These are phyloP conservation scores for Matsumyia berberina DNA, from an alignment of 2,888 invertebrate genomes.

Conservation along the genomic window DNA sequence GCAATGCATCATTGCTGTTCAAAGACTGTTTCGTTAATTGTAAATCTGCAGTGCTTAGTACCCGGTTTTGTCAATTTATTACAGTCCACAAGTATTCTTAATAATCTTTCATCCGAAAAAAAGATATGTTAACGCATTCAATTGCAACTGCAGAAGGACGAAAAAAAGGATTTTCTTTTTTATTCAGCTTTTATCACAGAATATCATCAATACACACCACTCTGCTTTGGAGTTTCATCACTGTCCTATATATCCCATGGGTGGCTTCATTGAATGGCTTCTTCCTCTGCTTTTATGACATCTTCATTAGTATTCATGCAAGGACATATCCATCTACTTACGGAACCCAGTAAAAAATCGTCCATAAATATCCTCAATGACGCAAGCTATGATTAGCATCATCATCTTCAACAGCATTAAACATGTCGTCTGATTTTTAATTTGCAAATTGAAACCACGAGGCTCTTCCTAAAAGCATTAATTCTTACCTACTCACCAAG, in stretches of 20 bases:
- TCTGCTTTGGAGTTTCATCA: too few relatives aligned
- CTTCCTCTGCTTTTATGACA: neutral
- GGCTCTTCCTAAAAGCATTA: slow-evolving; percentile 40
- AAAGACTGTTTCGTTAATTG: too few relatives aligned
- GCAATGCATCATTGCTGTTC: too few relatives aligned
- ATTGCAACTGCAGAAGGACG: too few relatives aligned
- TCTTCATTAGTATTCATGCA: slow-evolving; percentile 54
- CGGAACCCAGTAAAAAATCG: slow-evolving; percentile 18
- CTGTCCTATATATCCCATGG: neutral
- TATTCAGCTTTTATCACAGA: too few relatives aligned
- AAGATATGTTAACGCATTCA: too few relatives aligned
- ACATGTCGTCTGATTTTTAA: slow-evolving; percentile 67
- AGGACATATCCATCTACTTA: slow-evolving; percentile 34
- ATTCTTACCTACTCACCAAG: slow-evolving; percentile 13
- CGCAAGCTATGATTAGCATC: slow-evolving; percentile 68
- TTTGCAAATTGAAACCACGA: slow-evolving; percentile 69
- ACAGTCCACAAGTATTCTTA: too few relatives aligned
- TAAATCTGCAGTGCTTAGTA: too few relatives aligned
- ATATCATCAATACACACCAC: too few relatives aligned
- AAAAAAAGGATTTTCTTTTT: too few relatives aligned
- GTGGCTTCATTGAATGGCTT: neutral
- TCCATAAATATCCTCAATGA: slow-evolving; percentile 30
- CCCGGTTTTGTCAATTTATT: too few relatives aligned
- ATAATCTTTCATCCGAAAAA: too few relatives aligned
- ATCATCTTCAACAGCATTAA: slow-evolving; percentile 52